Evolutionary conservation across 2,888 invertebrate genomes (phyloP).

Genomic region (Sinelater perroti): DNA sequence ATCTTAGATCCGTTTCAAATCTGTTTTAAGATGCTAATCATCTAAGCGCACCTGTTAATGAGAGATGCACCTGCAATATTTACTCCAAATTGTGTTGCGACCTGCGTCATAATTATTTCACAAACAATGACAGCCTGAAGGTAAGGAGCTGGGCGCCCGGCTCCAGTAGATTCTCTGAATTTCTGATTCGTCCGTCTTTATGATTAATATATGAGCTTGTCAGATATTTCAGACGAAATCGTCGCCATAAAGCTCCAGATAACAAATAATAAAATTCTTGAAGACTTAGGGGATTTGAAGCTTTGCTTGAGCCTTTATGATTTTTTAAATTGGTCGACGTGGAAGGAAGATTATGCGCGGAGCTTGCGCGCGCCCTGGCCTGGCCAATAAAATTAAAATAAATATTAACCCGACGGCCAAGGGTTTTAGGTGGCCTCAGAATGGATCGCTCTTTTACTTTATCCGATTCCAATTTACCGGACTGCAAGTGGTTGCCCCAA

Average conservation of each 20-base stretch:
- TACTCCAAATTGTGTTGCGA: constrained; percentile 28
- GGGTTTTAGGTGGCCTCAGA: too few relatives aligned
- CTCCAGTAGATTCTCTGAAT: constrained; percentile 13
- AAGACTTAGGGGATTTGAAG: not conserved
- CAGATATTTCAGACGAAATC: constrained; percentile 3
- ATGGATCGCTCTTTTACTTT: too few relatives aligned
- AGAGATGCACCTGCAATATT: constrained; percentile 26
- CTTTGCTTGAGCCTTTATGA: constrained; percentile 1
- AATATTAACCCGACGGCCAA: too few relatives aligned
- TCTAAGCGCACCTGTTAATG: too few relatives aligned
- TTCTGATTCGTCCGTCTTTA: constrained; percentile 24
- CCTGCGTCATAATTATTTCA: constrained; percentile 40
- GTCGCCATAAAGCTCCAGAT: constrained; percentile 2
- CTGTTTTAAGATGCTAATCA: too few relatives aligned
- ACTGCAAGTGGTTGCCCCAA: too few relatives aligned
- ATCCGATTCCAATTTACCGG: too few relatives aligned
- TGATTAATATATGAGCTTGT: constrained; percentile 19
- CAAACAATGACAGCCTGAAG: constrained; percentile 37
- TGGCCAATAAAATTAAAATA: too few relatives aligned
- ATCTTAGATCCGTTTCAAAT: too few relatives aligned
- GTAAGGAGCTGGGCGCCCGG: not conserved
- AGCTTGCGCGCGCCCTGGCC: too few relatives aligned
- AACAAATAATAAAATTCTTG: constrained; percentile 16
- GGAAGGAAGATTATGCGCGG: too few relatives aligned
- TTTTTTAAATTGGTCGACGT: not conserved